A percentile compares a stretch with the other conserved stretches of the same genome.
These are phyloP conservation scores for Tetrapedia diversipes DNA, from an alignment of 2,888 invertebrate species.

Conservation along the genomic window DNA sequence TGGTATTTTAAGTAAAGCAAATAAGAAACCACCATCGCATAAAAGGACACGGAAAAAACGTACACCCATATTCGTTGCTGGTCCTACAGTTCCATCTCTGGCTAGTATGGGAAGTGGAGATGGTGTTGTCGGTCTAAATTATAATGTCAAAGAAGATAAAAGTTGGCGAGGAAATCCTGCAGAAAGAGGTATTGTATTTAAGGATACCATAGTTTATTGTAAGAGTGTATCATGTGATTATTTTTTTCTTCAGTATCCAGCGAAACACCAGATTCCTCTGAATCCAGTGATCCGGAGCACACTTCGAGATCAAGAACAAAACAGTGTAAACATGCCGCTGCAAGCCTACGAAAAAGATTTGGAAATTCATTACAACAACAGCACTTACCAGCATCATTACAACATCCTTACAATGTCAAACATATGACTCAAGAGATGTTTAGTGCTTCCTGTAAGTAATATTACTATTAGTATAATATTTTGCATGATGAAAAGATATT, in stretches of 20 bases:
- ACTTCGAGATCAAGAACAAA: slow-evolving; percentile 75
- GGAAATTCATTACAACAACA: slow-evolving; percentile 78
- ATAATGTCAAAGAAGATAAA: slow-evolving; percentile 81
- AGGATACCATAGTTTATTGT: neutral
- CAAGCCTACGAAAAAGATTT: slow-evolving; percentile 78
- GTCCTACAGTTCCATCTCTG: slow-evolving; percentile 91
- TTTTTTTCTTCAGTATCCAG: slow-evolving; percentile 75
- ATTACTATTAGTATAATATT: neutral
- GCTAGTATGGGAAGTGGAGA: slow-evolving; percentile 83
- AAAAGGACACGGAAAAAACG: slow-evolving; percentile 90
- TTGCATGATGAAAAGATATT: slow-evolving; percentile 8
- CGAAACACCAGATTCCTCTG: slow-evolving; percentile 80
- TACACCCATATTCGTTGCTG: slow-evolving; percentile 92
- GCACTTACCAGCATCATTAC: slow-evolving; percentile 76
- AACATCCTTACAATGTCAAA: slow-evolving; percentile 80
- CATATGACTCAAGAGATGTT: slow-evolving; percentile 83
- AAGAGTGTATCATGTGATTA: neutral
- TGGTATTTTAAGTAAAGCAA: slow-evolving; percentile 87
- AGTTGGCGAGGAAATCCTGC: slow-evolving; percentile 80
- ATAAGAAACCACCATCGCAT: slow-evolving; percentile 88
- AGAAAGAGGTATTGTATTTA: slow-evolving; percentile 79
- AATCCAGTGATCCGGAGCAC: slow-evolving; percentile 81
- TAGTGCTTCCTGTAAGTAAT: slow-evolving; percentile 82
- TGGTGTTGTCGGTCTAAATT: slow-evolving; percentile 79
- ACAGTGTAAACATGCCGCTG: slow-evolving; percentile 74